Evolutionary conservation across 2,888 invertebrate genomes (phyloP), one percentile per base, ranked within the genome.

Genomic region (Drosophila setosimentum): DNA sequence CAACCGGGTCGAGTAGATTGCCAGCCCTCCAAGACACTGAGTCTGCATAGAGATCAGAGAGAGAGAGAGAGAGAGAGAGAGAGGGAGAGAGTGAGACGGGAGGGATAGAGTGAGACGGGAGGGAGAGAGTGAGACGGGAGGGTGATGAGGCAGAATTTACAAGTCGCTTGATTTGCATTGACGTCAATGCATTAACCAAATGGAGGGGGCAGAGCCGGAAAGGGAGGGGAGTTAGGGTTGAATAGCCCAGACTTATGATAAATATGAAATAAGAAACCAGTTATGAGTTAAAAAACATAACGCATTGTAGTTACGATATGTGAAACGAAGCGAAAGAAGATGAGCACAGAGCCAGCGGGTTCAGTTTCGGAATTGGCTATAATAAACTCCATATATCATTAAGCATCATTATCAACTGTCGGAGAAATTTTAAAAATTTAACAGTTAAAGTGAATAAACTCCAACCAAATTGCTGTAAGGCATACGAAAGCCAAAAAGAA

Each of bases 141-240:
- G 27, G 30, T 35, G 21, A 24, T 40, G 37, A 30, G 65, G 64
- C 67, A 67, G 64, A 49, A 51, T 51, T 71, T 68, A 62, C 76
- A 73, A 78, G 65, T 75, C 67, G 64, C 57, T 82, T 73, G 79
- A 87, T 90, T 87, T 87, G 87, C 90, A 87, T 87, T 87, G 87
- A 87, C 87, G 87, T 87, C 87, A 87, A 86, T 80, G 69, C 75
- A 71, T 66, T 61, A 64, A 35, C 30, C 53, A 55, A 54, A 30
- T n/a, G 40, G 4, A 21, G 24, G 27, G 54, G 35, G 33, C 33
- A 18, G 33, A 18, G 13, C 1, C 18, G 0, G 11, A 18, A 10
- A 35, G 51, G 61, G 18, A 50, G 59, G 24, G 24, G 61, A 42
- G 54, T 50, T 53, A 55, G 68, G 70, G 60, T 35, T 50, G 55